phyloP scores from a whole-genome alignment of 37 sponge, comb jelly and placozoan species.

The Amphimedon queenslandica region DNA sequence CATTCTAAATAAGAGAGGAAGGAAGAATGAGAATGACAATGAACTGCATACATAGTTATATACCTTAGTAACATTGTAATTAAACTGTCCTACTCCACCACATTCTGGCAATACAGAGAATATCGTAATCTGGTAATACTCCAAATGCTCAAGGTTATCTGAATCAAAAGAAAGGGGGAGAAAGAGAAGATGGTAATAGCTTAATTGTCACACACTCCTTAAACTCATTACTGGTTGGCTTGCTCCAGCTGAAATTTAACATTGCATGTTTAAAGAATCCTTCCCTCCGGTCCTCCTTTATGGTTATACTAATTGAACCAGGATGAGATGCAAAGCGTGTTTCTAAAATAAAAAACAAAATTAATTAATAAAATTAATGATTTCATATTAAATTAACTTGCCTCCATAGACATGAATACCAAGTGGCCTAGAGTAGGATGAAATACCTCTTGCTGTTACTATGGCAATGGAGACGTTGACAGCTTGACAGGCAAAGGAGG shows the following conservation, averaged over 20 bases:
- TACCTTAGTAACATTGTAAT: too few relatives aligned
- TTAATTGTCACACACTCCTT: too few relatives aligned
- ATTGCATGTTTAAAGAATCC: not conserved
- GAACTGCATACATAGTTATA: too few relatives aligned
- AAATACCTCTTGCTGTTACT: slow-evolving; percentile 10
- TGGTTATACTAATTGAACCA: not conserved
- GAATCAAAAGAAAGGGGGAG: too few relatives aligned
- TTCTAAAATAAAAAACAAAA: not conserved
- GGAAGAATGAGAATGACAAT: too few relatives aligned
- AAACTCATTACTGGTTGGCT: not conserved
- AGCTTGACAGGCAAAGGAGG: slow-evolving; percentile 20
- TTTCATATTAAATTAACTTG: not conserved
- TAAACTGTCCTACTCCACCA: too few relatives aligned
- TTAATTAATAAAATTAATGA: not conserved
- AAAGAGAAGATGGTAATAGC: too few relatives aligned
- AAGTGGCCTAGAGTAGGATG: not conserved
- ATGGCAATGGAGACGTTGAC: slow-evolving; percentile 55
- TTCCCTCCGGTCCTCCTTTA: not conserved
- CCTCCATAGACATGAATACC: slow-evolving; percentile 4
- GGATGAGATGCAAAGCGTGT: not conserved
- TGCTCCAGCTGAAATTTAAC: not conserved
- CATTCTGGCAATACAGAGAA: too few relatives aligned
- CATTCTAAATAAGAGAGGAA: too few relatives aligned
- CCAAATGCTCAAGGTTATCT: too few relatives aligned
- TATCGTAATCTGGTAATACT: too few relatives aligned